phyloP scores from a whole-genome alignment of 2,113 vertebrate species.

The Tachysurus vachellii region DNA sequence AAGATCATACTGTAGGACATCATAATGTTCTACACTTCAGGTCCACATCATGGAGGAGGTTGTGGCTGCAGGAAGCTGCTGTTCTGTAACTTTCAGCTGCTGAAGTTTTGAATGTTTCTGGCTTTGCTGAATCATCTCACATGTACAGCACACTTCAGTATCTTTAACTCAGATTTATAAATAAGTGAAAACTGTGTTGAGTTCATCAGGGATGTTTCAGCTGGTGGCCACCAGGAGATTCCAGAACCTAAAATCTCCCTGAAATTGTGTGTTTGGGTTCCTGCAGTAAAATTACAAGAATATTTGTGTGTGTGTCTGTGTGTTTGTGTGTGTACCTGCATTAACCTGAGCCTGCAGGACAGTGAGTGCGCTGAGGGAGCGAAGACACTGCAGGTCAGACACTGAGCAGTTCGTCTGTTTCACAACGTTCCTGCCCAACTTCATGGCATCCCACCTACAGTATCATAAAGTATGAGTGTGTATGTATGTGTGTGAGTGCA shows the following conservation, averaged over 20 bases:
- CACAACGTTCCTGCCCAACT: constrained; percentile 71
- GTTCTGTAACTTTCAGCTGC: neutral
- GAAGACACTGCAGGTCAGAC: constrained; percentile 70
- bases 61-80: neutral
- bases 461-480: neutral
- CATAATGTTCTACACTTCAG: too few species aligned
- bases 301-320: neutral
- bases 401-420: constrained; percentile 71
- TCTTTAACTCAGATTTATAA: neutral
- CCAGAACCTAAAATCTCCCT: neutral
- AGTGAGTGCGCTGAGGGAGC: constrained; percentile 66
- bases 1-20: neutral
- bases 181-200: neutral
- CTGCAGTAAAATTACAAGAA: neutral
- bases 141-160: neutral
- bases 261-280: neutral
- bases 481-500: neutral
- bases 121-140: neutral
- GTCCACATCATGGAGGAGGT: neutral
- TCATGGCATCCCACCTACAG: constrained; percentile 70
- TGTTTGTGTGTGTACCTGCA: constrained; percentile 63
- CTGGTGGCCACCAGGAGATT: neutral
- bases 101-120: neutral
- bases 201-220: neutral
- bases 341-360: constrained; percentile 74